A percentile compares a stretch with the other conserved stretches of the same genome.
These are phyloP conservation scores for Helogale parvula DNA, from an alignment of 2,113 vertebrate genomes.

Conservation along the genomic window DNA sequence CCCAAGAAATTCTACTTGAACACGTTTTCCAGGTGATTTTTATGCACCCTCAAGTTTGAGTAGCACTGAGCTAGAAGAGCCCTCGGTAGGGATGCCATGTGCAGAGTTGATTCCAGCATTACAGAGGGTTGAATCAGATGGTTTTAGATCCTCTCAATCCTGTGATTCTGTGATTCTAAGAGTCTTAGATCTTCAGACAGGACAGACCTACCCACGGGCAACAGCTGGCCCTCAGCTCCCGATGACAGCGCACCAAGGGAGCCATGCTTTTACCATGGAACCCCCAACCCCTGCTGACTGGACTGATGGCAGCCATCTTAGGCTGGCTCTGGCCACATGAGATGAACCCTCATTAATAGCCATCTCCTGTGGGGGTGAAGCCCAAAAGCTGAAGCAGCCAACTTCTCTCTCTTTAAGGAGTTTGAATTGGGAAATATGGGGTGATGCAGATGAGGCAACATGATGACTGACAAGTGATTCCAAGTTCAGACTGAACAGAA, in stretches of 20 bases:
- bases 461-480: neutral
- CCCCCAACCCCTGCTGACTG: too few species aligned
- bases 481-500: neutral
- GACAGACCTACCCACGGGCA: neutral
- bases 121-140: too few species aligned
- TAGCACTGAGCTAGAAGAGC: neutral
- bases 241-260: fast-evolving
- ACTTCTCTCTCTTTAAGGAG: neutral
- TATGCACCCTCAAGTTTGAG: neutral
- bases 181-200: neutral
- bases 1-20: neutral
- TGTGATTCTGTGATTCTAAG: neutral
- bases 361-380: neutral
- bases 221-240: neutral
- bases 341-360: neutral
- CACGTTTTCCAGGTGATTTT: neutral
- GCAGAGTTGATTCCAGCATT: neutral
- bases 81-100: neutral
- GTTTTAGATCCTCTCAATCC: neutral
- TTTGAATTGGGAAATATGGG: neutral
- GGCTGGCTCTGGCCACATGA: neutral
- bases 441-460: neutral
- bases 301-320: neutral
- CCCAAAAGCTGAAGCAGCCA: neutral
- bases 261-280: too few species aligned